phyloP scores from a whole-genome alignment of 2,797 vertebrate genomes.

The Coilia nasus region DNA sequence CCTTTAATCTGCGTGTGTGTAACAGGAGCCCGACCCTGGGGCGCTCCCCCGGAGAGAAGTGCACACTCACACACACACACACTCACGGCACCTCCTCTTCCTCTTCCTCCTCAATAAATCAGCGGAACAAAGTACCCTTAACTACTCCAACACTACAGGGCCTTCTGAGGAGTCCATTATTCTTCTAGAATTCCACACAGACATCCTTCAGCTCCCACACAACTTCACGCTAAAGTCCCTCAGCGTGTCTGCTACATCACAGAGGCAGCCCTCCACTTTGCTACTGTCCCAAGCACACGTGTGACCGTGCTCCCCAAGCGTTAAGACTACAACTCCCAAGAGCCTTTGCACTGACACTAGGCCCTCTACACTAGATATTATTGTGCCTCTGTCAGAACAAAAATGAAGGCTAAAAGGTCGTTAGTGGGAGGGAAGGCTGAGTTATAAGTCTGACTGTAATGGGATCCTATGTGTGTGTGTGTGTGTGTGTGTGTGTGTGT shows the following conservation, averaged over 20 bases:
- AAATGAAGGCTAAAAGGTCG: not conserved
- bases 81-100: not conserved
- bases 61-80: not conserved
- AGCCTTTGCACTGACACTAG: not conserved
- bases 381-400: too few species aligned
- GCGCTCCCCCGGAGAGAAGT: not conserved
- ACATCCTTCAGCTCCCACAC: too few species aligned
- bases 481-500: too few species aligned
- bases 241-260: too few species aligned
- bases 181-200: too few species aligned
- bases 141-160: not conserved
- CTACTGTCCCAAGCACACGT: too few species aligned
- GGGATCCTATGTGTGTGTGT: not conserved
- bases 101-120: constrained; percentile 24
- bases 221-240: too few species aligned
- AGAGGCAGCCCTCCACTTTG: too few species aligned
- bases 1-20: not conserved
- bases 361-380: not conserved
- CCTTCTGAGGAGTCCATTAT: too few species aligned
- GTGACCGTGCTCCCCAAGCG: too few species aligned
- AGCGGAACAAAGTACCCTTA: constrained; percentile 14
- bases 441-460: not conserved
- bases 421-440: not conserved
- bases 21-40: not conserved
- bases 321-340: not conserved